Conservation (phyloP, 2,797 vertebrate genomes). For the Pelobates cultripes region DNA sequence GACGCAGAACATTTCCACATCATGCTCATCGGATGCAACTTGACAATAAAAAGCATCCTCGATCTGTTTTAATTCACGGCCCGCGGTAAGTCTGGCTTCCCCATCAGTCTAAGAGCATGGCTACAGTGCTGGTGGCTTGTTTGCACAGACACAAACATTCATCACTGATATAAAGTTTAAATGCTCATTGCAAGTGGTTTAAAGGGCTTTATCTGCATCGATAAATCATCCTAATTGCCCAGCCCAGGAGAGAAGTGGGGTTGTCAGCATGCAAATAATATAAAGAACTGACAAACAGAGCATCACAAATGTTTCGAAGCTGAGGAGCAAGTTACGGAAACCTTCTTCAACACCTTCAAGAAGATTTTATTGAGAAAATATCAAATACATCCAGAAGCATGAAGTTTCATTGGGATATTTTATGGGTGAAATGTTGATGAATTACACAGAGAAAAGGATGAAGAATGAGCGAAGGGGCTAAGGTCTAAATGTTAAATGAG, state of each 20-base stretch:
- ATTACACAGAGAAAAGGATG: no score
- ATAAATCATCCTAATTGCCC: constrained; percentile 54
- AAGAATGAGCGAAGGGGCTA: no score
- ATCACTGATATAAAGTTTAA: constrained; percentile 48
- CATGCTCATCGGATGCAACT: background rate
- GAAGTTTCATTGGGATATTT: no score
- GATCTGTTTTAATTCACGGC: background rate
- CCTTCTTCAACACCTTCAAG: no score
- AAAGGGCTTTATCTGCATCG: constrained; percentile 51
- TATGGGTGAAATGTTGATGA: no score
- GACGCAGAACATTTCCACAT: no score
- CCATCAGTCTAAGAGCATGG: background rate
- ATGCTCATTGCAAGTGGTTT: constrained; percentile 47
- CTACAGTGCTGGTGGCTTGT: constrained; percentile 12
- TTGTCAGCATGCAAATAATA: constrained; percentile 32
- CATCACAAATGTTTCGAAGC: constrained; percentile 17
- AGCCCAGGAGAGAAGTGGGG: constrained; percentile 3
- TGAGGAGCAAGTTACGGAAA: background rate
- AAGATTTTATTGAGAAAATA: no score
- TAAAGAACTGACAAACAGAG: constrained; percentile 35
- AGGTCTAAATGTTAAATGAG: no score
- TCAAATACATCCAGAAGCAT: no score
- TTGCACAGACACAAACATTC: constrained; percentile 40
- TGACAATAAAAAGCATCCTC: background rate
- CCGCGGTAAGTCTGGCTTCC: background rate